Evolutionary conservation across 2,888 invertebrate species (phyloP).

Genomic region (Athrips mouffetella): DNA sequence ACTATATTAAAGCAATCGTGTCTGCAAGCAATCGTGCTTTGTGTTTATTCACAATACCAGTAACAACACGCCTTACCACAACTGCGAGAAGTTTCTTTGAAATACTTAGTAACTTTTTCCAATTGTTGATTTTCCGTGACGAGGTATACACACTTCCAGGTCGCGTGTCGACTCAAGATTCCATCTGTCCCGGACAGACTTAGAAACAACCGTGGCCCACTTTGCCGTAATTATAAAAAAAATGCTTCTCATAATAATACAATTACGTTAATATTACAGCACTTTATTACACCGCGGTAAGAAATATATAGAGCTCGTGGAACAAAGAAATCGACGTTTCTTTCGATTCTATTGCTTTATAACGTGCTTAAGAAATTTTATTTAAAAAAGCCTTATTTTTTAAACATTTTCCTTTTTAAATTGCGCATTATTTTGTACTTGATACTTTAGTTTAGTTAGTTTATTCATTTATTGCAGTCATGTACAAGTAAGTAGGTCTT

Average conservation of each 20-base stretch:
- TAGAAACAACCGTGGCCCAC: constrained; percentile 22
- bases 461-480: too few species aligned
- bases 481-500: too few species aligned
- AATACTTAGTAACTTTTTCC: background rate
- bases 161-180: constrained; percentile 42
- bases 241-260: constrained; percentile 11
- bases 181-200: constrained; percentile 33
- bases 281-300: background rate
- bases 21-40: too few species aligned
- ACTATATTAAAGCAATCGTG: too few species aligned
- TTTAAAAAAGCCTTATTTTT: too few species aligned
- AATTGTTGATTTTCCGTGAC: constrained; percentile 33
- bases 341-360: background rate
- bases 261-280: constrained; percentile 13
- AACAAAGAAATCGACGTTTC: constrained; percentile 7
- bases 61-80: too few species aligned
- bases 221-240: constrained; percentile 19
- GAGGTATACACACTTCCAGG: constrained; percentile 30
- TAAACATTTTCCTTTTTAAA: too few species aligned
- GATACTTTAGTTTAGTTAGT: too few species aligned
- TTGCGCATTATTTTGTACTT: too few species aligned
- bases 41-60: too few species aligned
- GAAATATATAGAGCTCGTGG: background rate
- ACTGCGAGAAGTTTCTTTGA: too few species aligned
- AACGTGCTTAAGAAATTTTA: background rate